Evolutionary conservation across 2,797 vertebrate species (phyloP).

Genomic region (Girardinus metallicus): DNA sequence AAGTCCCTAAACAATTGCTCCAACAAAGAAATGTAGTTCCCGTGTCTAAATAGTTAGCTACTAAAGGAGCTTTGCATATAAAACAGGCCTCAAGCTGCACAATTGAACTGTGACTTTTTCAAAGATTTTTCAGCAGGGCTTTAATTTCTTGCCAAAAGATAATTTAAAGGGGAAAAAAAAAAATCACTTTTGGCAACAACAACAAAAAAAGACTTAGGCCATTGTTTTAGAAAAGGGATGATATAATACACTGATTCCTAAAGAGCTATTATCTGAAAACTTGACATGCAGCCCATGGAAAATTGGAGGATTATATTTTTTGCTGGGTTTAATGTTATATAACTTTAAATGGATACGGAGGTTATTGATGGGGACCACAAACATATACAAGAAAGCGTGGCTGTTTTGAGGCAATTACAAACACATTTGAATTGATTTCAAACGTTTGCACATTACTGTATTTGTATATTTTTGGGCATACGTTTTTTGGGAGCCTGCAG

Average conservation of each 20-base stretch:
- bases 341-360: neutral
- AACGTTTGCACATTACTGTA: slow-evolving; percentile 1
- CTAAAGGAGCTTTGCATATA: neutral
- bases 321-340: neutral
- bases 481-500: slow-evolving; percentile 26
- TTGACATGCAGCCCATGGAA: neutral
- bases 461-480: neutral
- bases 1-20: neutral
- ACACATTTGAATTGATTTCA: neutral
- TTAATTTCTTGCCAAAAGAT: neutral
- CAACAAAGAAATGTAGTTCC: neutral
- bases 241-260: neutral
- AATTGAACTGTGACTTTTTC: neutral
- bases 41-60: neutral
- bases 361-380: neutral
- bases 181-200: too few species aligned
- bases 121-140: neutral
- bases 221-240: too few species aligned
- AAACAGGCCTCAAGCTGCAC: neutral
- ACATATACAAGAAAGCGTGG: neutral
- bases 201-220: too few species aligned
- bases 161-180: too few species aligned
- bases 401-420: neutral
- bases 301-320: neutral
- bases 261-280: neutral